Conservation (phyloP, 2,113 vertebrate species). For the Eclectus roratus region DNA sequence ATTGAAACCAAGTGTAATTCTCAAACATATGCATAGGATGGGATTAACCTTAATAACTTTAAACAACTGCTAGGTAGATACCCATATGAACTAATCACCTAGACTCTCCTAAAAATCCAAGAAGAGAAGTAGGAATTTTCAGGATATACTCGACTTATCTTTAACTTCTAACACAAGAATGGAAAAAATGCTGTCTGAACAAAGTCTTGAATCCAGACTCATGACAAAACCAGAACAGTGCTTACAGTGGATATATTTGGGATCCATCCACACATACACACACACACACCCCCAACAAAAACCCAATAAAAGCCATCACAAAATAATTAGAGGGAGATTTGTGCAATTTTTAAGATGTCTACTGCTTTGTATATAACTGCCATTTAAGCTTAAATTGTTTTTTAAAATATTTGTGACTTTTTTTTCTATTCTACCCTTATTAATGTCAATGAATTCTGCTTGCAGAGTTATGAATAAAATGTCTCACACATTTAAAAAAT, state of each 20-base stretch:
- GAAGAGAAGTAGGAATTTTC: not conserved
- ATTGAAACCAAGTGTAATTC: not conserved
- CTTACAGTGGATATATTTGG: not conserved
- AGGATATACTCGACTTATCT: not conserved
- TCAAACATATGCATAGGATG: not conserved
- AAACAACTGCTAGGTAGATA: not conserved
- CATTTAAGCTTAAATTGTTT: not conserved
- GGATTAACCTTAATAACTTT: not conserved
- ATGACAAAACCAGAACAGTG: not conserved
- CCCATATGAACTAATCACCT: not conserved
- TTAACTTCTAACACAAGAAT: not conserved
- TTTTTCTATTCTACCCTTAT: not conserved
- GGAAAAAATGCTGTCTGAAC: not conserved
- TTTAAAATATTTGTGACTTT: not conserved
- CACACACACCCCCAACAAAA: too few relatives aligned
- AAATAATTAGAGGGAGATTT: not conserved
- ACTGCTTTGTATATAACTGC: not conserved
- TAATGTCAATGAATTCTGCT: not conserved
- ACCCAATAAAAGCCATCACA: accelerated
- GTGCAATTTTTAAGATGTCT: not conserved
- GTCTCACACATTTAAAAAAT: not conserved
- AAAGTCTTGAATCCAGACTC: not conserved
- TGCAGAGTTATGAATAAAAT: not conserved
- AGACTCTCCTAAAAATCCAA: not conserved
- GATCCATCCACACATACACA: not conserved